Conservation (phyloP, 2,113 vertebrate genomes). For the Oxyruncus cristatus region DNA sequence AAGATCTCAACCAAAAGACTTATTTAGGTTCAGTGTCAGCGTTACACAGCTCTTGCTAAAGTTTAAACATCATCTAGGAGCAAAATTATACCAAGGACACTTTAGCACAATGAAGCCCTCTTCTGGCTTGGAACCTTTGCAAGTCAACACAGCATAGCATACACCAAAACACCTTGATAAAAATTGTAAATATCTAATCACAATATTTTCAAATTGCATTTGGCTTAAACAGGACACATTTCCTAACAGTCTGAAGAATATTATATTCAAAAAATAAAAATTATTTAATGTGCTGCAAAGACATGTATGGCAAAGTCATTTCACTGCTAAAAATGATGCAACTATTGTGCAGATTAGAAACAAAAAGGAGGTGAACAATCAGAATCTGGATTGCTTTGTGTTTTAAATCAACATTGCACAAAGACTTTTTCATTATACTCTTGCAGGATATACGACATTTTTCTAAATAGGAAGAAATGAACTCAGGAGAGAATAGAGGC, state of each 20-base stretch:
- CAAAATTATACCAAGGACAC: background rate
- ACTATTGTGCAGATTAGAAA: background rate
- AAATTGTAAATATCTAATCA: background rate
- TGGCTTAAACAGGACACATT: background rate
- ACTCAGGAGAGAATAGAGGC: background rate
- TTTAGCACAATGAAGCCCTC: background rate
- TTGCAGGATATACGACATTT: background rate
- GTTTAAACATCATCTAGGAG: background rate
- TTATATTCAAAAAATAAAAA: background rate
- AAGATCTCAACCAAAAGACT: background rate
- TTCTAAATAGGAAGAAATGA: background rate
- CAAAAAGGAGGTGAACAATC: background rate
- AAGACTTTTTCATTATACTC: background rate
- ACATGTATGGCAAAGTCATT: background rate
- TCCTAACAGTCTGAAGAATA: background rate
- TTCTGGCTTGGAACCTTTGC: background rate
- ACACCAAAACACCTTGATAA: background rate
- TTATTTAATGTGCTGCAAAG: background rate
- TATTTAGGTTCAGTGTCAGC: background rate
- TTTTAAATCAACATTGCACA: background rate
- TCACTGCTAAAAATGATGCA: background rate
- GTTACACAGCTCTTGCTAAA: background rate
- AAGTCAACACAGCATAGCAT: background rate
- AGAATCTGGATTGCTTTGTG: background rate
- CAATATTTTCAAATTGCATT: background rate